Base-by-base conservation (phyloP, 2,113 vertebrate genomes). In the Bolborhynchus lineola region DNA sequence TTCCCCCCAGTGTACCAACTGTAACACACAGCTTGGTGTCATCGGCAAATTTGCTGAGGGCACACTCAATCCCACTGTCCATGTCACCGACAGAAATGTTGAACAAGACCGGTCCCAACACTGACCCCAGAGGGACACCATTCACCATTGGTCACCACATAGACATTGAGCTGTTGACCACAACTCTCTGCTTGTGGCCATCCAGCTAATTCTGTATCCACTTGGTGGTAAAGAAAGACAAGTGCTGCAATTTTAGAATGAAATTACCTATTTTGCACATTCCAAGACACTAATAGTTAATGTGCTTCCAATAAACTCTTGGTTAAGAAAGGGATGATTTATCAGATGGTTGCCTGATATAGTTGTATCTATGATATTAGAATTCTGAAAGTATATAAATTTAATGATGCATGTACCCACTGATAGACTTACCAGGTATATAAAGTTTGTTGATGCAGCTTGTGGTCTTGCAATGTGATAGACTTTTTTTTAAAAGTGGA, bases 1-100 rank as follows among this genome's bases (percentile, higher is more conserved):
- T n/a, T n/a, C 33, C 20, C 13, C 20, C 20, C 33, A n/a, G 9
- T 0, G 2, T 23, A 59, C n/a, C 57, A 23, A n/a, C 13, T 1
- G 3, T 14, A 23, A 19, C 33, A 23, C 57, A n/a, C 57, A 7
- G 9, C 33, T 59, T 59, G 6, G 6, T 59, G 57, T 59, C 33
- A 15, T 23, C 1, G 4, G 20, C 33, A 59, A 14, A 59, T 9
- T 59, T 59, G 20, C 20, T n/a, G 33, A 10, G 9, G 57, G 57
- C 6, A 0, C 57, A 23, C 9, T 10, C 33, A 59, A 33, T 35
- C 57, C 57, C 21, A 35, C 57, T 59, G 13, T 35, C 21, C 57
- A n/a, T 35, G 20, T n/a, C 55, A 59, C 33, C 4, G 2, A 59
- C 33, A 23, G 8, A 59, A 20, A 21, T n/a, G 57, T 35, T 24